Conservation (phyloP, 2,797 vertebrate species). For the Hapalemur alaotrensis region DNA sequence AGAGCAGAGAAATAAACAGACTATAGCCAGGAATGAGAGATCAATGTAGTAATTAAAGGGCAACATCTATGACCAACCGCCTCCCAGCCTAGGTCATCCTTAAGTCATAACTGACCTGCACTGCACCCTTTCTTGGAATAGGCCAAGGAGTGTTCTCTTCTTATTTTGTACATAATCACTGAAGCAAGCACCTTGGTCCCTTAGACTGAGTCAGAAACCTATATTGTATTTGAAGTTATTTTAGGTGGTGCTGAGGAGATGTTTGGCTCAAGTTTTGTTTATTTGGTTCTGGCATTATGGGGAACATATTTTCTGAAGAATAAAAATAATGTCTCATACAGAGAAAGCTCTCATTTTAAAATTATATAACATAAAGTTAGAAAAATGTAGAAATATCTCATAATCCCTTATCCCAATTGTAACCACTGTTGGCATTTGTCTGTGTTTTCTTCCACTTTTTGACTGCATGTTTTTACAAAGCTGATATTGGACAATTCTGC, state of each 20-base stretch:
- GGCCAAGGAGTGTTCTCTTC: background rate
- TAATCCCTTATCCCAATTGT: background rate
- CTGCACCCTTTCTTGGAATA: background rate
- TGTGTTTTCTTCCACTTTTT: background rate
- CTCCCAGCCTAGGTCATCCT: background rate
- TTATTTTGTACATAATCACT: background rate
- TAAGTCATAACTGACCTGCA: background rate
- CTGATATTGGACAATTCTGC: background rate
- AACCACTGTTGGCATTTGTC: background rate
- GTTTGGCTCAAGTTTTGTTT: background rate
- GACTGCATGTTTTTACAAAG: background rate
- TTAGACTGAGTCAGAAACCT: background rate
- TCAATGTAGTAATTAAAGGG: background rate
- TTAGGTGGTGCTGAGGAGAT: background rate
- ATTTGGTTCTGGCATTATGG: background rate
- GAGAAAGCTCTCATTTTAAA: background rate
- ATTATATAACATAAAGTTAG: background rate
- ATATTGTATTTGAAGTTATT: background rate
- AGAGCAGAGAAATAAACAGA: background rate
- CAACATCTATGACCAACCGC: background rate
- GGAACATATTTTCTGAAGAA: background rate
- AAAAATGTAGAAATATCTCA: background rate
- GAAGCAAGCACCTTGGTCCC: background rate
- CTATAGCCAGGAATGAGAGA: background rate
- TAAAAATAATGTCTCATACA: background rate